Conservation (phyloP, 2,797 vertebrate genomes). For the Girardinus metallicus region DNA sequence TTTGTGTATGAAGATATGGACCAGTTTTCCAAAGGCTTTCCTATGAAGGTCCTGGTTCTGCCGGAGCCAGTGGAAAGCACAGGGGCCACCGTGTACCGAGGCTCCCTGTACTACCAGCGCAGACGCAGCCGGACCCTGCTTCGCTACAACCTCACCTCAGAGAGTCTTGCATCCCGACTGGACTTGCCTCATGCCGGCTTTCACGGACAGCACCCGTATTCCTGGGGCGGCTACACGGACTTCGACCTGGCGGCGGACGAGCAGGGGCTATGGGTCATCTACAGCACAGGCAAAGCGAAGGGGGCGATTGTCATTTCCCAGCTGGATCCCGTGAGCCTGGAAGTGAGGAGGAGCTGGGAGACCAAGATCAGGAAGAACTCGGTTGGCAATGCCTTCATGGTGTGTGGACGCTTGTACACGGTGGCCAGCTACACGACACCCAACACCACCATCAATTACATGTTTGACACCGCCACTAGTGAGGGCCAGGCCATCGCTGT, state of each 20-base stretch:
- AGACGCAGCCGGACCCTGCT: slow-evolving; percentile 83
- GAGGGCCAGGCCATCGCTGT: slow-evolving; percentile 76
- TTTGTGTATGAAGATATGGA: slow-evolving; percentile 85
- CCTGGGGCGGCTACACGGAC: slow-evolving; percentile 95
- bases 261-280: slow-evolving; percentile 90
- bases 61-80: slow-evolving; percentile 90
- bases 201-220: slow-evolving; percentile 91
- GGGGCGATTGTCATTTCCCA: slow-evolving; percentile 89
- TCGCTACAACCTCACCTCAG: slow-evolving; percentile 84
- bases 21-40: slow-evolving; percentile 87
- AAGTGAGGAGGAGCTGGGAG: slow-evolving; percentile 86
- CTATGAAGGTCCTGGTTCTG: slow-evolving; percentile 88
- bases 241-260: slow-evolving; percentile 92
- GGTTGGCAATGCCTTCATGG: slow-evolving; percentile 91
- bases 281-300: slow-evolving; percentile 88
- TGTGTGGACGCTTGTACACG: slow-evolving; percentile 90
- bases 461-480: slow-evolving; percentile 82
- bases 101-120: slow-evolving; percentile 90
- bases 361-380: slow-evolving; percentile 90
- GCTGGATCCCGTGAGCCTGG: slow-evolving; percentile 86
- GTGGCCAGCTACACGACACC: slow-evolving; percentile 87
- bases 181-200: slow-evolving; percentile 87
- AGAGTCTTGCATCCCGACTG: slow-evolving; percentile 77
- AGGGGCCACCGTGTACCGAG: slow-evolving; percentile 84
- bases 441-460: slow-evolving; percentile 86